Evolutionary conservation across 1,140 invertebrate species (phyloP).

Genomic region (Prorops nasuta): DNA sequence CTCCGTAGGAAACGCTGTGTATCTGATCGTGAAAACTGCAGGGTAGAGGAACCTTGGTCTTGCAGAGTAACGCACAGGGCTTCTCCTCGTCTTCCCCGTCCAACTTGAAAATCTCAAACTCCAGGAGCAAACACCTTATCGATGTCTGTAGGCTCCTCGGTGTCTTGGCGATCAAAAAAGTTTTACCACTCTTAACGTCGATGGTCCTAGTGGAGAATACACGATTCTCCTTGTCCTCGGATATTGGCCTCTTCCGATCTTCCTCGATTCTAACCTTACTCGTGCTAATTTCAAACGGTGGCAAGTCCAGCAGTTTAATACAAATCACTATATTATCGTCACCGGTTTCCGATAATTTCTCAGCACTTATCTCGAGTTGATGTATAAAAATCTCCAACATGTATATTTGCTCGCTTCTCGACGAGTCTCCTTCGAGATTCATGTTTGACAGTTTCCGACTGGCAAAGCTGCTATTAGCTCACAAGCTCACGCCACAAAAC

Average conservation of each 20-base stretch:
- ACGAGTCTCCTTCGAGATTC: neutral
- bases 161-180: slow-evolving; percentile 32
- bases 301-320: slow-evolving; percentile 31
- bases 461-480: too few relatives aligned
- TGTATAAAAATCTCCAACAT: slow-evolving; percentile 36
- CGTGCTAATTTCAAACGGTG: slow-evolving; percentile 23
- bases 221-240: neutral
- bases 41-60: slow-evolving; percentile 15
- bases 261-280: neutral
- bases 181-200: slow-evolving; percentile 29
- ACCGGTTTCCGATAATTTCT: slow-evolving; percentile 6
- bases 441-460: too few relatives aligned
- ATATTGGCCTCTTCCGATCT: slow-evolving; percentile 2
- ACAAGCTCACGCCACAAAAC: too few relatives aligned
- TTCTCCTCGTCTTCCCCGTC: neutral
- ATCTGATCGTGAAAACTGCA: slow-evolving; percentile 15
- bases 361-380: slow-evolving; percentile 15
- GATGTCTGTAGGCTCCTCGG: slow-evolving; percentile 22
- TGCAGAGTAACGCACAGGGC: slow-evolving; percentile 8
- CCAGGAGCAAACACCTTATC: slow-evolving; percentile 22
- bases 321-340: slow-evolving; percentile 13
- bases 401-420: slow-evolving; percentile 31
- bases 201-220: neutral
- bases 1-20: slow-evolving; percentile 5
- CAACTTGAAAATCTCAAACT: slow-evolving; percentile 23